These are phyloP conservation scores for Coenonympha glycerion DNA, from an alignment of 2,888 invertebrate species.

Conservation along the genomic window DNA sequence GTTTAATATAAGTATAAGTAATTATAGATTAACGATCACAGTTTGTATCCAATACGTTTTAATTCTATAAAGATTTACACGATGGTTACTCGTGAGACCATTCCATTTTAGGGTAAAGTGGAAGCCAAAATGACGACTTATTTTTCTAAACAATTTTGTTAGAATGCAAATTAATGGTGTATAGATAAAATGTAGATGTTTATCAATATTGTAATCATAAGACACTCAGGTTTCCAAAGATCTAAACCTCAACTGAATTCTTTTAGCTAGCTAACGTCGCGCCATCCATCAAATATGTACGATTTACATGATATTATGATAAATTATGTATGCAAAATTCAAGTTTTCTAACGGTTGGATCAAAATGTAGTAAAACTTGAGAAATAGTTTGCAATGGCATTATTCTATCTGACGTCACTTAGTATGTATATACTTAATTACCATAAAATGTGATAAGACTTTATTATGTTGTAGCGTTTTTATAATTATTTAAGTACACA, in stretches of 20 bases:
- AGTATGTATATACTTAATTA: slow-evolving; percentile 41
- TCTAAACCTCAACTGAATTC: slow-evolving; percentile 70
- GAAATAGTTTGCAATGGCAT: slow-evolving; percentile 21
- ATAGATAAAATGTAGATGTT: slow-evolving; percentile 66
- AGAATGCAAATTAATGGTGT: slow-evolving; percentile 62
- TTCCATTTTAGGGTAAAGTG: slow-evolving; percentile 69
- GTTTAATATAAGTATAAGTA: slow-evolving; percentile 10
- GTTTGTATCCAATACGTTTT: slow-evolving; percentile 15
- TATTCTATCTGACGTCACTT: slow-evolving; percentile 28
- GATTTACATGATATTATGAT: no score
- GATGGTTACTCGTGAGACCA: slow-evolving; percentile 70
- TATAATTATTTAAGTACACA: slow-evolving; percentile 35
- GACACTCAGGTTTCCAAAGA: slow-evolving; percentile 72
- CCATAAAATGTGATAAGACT: slow-evolving; percentile 52
- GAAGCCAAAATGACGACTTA: slow-evolving; percentile 75
- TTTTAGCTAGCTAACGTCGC: slow-evolving; percentile 54
- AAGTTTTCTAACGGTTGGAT: slow-evolving; percentile 21
- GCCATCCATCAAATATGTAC: slow-evolving; percentile 38
- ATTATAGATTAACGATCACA: slow-evolving; percentile 16
- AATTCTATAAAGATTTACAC: slow-evolving; percentile 15
- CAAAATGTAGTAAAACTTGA: slow-evolving; percentile 3
- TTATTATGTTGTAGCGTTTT: slow-evolving; percentile 38
- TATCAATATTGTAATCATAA: slow-evolving; percentile 65
- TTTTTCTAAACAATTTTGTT: slow-evolving; percentile 75
- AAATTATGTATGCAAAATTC: slow-evolving; percentile 29